A percentile compares a stretch with the other conserved stretches of the same genome.
Conservation (phyloP, 2,113 vertebrate species). For the Paracanthobrama guichenoti region DNA sequence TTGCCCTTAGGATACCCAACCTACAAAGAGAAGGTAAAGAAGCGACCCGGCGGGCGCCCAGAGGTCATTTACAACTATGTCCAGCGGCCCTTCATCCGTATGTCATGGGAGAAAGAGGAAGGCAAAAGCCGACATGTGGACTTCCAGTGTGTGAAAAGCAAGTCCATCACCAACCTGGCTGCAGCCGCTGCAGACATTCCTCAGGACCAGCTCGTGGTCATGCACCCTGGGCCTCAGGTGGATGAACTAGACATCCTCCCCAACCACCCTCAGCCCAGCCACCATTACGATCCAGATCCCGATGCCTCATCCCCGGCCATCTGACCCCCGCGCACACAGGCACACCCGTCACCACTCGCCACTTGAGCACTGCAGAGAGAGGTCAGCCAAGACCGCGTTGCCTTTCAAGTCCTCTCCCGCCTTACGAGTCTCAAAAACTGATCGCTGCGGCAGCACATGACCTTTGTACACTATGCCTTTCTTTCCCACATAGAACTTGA, state of each 20-base stretch:
- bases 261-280: slow-evolving; percentile 69
- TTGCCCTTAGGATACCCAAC: slow-evolving; percentile 86
- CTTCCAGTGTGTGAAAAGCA: slow-evolving; percentile 98
- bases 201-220: slow-evolving; percentile 93
- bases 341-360: neutral
- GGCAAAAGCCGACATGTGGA: slow-evolving; percentile 97
- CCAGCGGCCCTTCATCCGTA: slow-evolving; percentile 94
- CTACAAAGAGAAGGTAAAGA: slow-evolving; percentile 98
- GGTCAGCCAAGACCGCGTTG: slow-evolving; percentile 60
- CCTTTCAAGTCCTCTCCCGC: slow-evolving; percentile 66
- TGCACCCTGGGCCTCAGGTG: slow-evolving; percentile 90
- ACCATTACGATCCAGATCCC: slow-evolving; percentile 78
- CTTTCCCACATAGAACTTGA: slow-evolving; percentile 4
- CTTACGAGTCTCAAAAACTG: slow-evolving; percentile 51
- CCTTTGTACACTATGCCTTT: neutral
- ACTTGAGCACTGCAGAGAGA: slow-evolving; percentile 40
- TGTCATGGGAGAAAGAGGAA: slow-evolving; percentile 99
- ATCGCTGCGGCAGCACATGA: slow-evolving; percentile 9
- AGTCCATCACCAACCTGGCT: slow-evolving; percentile 93
- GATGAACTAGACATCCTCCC: slow-evolving; percentile 93
- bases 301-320: slow-evolving; percentile 84
- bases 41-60: slow-evolving; percentile 89
- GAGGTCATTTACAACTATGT: slow-evolving; percentile 99
- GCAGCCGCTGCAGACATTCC: slow-evolving; percentile 94
- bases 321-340: slow-evolving; percentile 64